Evolutionary conservation across 2,113 vertebrate species (phyloP).

Genomic region (Riparia riparia): DNA sequence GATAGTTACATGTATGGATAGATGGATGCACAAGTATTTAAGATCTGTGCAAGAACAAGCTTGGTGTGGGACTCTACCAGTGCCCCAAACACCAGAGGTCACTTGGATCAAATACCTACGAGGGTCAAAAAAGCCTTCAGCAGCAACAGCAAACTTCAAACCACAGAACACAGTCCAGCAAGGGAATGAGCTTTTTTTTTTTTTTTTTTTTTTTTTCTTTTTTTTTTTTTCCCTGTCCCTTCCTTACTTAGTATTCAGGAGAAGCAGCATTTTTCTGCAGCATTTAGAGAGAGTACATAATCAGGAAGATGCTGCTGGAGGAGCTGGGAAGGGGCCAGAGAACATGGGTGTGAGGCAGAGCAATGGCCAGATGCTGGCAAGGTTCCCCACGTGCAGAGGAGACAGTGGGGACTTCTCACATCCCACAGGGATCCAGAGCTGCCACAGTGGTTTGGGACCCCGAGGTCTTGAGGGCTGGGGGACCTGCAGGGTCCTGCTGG

Average conservation of each 20-base stretch:
- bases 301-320: background rate
- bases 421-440: background rate
- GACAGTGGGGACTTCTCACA: background rate
- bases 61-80: background rate
- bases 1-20: background rate
- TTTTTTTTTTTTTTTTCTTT: background rate
- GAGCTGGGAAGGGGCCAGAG: conserved; percentile 17
- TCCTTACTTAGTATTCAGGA: conserved; percentile 23
- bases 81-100: background rate
- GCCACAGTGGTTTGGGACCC: background rate
- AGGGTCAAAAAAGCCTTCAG: background rate
- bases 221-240: no score
- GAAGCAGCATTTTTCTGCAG: conserved; percentile 33
- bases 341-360: conserved; percentile 5
- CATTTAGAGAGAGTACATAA: conserved; percentile 21
- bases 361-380: background rate
- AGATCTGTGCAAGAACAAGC: background rate
- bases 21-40: background rate
- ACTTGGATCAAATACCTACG: background rate
- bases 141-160: background rate
- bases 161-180: background rate
- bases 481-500: background rate
- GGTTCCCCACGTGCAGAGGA: background rate
- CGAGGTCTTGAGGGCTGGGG: background rate
- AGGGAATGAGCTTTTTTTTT: background rate